Conservation (phyloP, 2,113 vertebrate genomes). For the Psilopsiagon aymara region DNA sequence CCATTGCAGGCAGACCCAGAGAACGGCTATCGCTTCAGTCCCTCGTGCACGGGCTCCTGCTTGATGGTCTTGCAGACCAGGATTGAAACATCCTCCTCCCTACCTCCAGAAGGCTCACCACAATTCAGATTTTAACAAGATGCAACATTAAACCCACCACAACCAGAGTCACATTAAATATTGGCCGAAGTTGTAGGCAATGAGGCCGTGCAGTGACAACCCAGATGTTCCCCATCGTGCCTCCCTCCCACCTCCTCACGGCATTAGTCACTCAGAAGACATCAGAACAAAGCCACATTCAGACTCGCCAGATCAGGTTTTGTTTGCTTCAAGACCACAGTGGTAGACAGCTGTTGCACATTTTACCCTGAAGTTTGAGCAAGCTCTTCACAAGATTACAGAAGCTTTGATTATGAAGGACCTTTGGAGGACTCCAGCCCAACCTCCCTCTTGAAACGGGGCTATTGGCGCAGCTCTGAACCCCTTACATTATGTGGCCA, state of each 20-base stretch:
- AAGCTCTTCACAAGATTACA: background rate
- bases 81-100: background rate
- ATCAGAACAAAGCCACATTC: conserved; percentile 60
- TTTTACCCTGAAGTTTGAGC: background rate
- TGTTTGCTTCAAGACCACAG: conserved; percentile 51
- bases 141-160: background rate
- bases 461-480: background rate
- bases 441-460: background rate
- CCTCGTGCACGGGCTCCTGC: background rate
- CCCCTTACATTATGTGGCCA: background rate
- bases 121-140: background rate
- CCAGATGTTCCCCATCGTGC: conserved; percentile 15
- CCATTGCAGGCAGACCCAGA: background rate
- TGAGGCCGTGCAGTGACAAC: background rate
- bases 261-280: conserved; percentile 56
- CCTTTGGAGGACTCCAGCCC: background rate
- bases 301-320: conserved; percentile 29
- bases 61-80: background rate
- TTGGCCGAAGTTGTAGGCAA: background rate
- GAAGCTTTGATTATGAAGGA: background rate
- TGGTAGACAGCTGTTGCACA: conserved; percentile 42
- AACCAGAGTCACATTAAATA: background rate
- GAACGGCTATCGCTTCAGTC: accelerated
- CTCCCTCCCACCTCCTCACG: conserved; percentile 11
- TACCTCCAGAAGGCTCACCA: background rate